phyloP scores from a whole-genome alignment of 2,888 invertebrate species.

The Julus scandinavius region DNA sequence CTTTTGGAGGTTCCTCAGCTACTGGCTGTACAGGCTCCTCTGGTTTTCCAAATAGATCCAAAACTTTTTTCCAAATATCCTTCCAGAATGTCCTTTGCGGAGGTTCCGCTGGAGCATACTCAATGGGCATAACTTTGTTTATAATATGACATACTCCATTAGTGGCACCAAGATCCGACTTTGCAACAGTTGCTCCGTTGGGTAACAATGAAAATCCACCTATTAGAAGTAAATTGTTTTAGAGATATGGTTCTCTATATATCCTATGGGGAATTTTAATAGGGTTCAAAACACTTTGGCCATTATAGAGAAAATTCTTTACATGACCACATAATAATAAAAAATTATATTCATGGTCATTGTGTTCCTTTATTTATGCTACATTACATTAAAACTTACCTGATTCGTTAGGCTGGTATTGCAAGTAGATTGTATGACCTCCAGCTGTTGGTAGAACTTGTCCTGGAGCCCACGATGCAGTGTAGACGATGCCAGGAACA shows the following conservation, averaged over 20 bases:
- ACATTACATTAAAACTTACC: conserved; percentile 21
- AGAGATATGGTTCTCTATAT: neutral
- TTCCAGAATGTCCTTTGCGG: conserved; percentile 53
- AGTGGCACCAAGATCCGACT: conserved; percentile 52
- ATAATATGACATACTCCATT: conserved; percentile 55
- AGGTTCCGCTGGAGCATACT: conserved; percentile 47
- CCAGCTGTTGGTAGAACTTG: conserved; percentile 51
- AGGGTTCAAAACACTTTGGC: no score
- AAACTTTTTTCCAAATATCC: conserved; percentile 51
- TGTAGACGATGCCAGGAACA: conserved; percentile 54
- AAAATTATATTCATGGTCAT: neutral
- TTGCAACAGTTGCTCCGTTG: conserved; percentile 50
- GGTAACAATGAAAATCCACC: conserved; percentile 56
- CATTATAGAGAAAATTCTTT: no score
- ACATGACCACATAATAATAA: neutral
- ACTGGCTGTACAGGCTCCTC: conserved; percentile 40
- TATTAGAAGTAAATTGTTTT: neutral
- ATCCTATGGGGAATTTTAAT: neutral
- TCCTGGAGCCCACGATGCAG: conserved; percentile 52
- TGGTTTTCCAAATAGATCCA: conserved; percentile 52
- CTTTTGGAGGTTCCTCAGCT: conserved; percentile 23
- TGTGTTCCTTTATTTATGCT: neutral
- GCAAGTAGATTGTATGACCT: conserved; percentile 51
- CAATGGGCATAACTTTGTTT: conserved; percentile 54
- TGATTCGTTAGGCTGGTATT: conserved; percentile 55